Conservation (phyloP, 2,888 invertebrate genomes). For the Zhuqinia jingwanae region DNA sequence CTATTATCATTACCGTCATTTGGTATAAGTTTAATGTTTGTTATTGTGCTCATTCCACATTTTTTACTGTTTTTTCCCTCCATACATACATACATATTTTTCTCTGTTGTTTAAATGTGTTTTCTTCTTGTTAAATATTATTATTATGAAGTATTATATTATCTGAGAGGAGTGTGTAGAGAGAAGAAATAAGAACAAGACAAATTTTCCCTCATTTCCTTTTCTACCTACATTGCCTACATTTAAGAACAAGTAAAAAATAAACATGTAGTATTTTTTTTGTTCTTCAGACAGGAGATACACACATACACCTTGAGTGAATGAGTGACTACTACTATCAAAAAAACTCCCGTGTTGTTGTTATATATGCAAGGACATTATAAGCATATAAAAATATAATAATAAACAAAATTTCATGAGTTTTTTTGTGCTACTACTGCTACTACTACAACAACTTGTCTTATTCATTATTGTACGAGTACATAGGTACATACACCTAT, state of each 20-base stretch:
- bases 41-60: conserved; percentile 61
- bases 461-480: not conserved
- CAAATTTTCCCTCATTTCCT: no score
- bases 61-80: conserved; percentile 48
- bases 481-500: conserved; percentile 18
- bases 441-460: no score
- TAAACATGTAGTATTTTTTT: conserved; percentile 14
- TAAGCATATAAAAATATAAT: no score
- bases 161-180: not conserved
- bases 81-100: conserved; percentile 53
- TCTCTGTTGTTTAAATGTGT: not conserved
- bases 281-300: conserved; percentile 20
- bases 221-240: conserved; percentile 23
- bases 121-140: not conserved
- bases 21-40: conserved; percentile 55
- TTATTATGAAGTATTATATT: conserved; percentile 34
- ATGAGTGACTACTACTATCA: no score
- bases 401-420: no score
- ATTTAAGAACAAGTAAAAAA: no score
- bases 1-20: conserved; percentile 60
- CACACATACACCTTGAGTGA: no score
- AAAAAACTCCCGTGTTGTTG: no score
- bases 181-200: no score
- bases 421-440: no score
- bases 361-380: no score